Percentiles rank a stretch among this genome's conserved stretches.
Evolutionary conservation across 2,888 invertebrate species (phyloP).

Genomic region (Apomyelois bistriatella): DNA sequence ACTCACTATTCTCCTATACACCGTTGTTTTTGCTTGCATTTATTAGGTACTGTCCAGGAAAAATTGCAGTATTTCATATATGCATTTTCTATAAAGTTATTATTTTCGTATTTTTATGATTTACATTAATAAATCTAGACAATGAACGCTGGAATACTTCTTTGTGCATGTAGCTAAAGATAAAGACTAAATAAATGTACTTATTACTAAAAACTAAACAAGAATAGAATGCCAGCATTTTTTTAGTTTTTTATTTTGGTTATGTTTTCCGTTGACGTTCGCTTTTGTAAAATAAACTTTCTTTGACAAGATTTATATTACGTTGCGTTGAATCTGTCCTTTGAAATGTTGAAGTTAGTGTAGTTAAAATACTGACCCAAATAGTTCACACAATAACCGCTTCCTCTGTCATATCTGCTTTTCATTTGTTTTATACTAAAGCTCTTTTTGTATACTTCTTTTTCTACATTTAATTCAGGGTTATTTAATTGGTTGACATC

Average conservation of each 20-base stretch:
- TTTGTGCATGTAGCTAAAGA: too few species aligned
- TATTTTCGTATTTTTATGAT: too few species aligned
- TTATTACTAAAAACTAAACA: neutral
- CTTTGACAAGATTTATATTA: neutral
- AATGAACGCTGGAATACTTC: too few species aligned
- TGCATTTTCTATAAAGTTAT: too few species aligned
- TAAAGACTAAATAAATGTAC: neutral
- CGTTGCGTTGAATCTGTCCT: neutral
- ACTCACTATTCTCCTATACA: too few species aligned
- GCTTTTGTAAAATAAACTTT: neutral
- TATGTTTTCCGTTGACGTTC: neutral
- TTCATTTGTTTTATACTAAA: neutral
- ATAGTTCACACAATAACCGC: neutral
- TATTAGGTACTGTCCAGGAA: too few species aligned
- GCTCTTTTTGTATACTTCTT: neutral
- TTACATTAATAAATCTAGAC: too few species aligned
- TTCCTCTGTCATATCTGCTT: too few species aligned
- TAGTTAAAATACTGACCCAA: neutral
- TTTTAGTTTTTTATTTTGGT: slow-evolving; percentile 3
- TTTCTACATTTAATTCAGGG: too few species aligned
- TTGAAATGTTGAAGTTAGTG: neutral
- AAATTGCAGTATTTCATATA: too few species aligned
- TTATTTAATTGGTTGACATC: too few species aligned
- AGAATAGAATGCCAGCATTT: slow-evolving; percentile 7
- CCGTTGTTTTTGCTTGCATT: too few species aligned